Percentiles rank a stretch among this genome's conserved stretches.
These are phyloP conservation scores for Lamprologus ornatipinnis DNA, from an alignment of 2,113 vertebrate species.

Conservation along the genomic window DNA sequence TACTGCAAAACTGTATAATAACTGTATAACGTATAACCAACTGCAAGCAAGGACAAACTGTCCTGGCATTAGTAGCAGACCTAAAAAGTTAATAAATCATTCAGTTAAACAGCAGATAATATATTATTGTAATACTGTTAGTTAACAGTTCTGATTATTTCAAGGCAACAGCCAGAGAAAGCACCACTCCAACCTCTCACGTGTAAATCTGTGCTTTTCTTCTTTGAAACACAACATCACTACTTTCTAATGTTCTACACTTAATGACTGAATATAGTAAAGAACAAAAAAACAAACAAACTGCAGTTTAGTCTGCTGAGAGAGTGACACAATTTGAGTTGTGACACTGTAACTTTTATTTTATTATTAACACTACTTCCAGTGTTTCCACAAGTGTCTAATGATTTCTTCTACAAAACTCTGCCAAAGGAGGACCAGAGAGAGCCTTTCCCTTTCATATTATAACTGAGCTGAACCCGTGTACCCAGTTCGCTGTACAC, in stretches of 20 bases:
- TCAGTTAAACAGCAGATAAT: background rate
- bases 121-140: background rate
- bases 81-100: background rate
- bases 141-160: background rate
- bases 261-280: too few relatives aligned
- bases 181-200: background rate
- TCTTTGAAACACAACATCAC: background rate
- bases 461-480: background rate
- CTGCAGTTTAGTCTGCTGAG: background rate
- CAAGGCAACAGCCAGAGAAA: background rate
- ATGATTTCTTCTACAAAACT: background rate
- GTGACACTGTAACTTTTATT: background rate
- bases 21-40: background rate
- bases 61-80: background rate
- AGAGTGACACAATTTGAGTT: background rate
- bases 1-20: background rate
- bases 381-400: background rate
- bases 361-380: background rate
- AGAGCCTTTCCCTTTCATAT: background rate
- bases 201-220: background rate
- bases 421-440: background rate
- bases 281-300: background rate
- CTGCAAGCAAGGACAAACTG: background rate
- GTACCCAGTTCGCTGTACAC: background rate
- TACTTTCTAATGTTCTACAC: too few relatives aligned